A percentile compares a stretch with the other conserved stretches of the same genome.
These are phyloP conservation scores for Callipepla squamata DNA, from an alignment of 2,113 vertebrate species.

Conservation along the genomic window DNA sequence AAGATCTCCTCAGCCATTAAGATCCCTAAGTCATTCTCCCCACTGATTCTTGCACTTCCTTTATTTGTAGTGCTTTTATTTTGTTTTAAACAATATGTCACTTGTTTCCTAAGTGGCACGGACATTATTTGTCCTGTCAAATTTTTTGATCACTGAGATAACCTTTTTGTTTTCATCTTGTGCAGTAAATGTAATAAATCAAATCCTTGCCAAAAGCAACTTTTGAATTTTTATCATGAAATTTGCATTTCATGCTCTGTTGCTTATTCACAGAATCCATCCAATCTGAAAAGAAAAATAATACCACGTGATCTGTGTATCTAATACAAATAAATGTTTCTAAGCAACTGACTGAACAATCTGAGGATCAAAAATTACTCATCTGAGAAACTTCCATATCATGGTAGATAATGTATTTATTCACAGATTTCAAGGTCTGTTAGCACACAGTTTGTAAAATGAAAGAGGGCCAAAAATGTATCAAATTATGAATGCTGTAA, in stretches of 20 bases:
- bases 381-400: conserved; percentile 58
- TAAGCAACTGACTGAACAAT: conserved; percentile 65
- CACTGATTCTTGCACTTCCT: neutral
- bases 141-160: conserved; percentile 42
- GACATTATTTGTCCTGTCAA: neutral
- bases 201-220: conserved; percentile 57
- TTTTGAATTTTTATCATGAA: conserved; percentile 66
- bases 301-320: conserved; percentile 47
- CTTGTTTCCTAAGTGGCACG: neutral
- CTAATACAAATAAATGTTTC: conserved; percentile 72
- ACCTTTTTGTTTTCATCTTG: conserved; percentile 69
- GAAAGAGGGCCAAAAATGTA: conserved; percentile 17
- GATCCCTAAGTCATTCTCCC: fast-evolving
- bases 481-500: conserved; percentile 16
- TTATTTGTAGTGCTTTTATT: neutral
- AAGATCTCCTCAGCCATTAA: neutral
- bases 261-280: conserved; percentile 37
- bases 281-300: conserved; percentile 57
- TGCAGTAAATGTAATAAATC: conserved; percentile 71
- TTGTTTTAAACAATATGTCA: neutral
- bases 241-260: conserved; percentile 66
- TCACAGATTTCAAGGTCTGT: conserved; percentile 58
- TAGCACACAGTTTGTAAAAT: conserved; percentile 50
- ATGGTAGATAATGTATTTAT: conserved; percentile 55
- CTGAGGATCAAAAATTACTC: conserved; percentile 67